Evolutionary conservation across 2,797 vertebrate species (phyloP).

Genomic region (Staurois parvus): DNA sequence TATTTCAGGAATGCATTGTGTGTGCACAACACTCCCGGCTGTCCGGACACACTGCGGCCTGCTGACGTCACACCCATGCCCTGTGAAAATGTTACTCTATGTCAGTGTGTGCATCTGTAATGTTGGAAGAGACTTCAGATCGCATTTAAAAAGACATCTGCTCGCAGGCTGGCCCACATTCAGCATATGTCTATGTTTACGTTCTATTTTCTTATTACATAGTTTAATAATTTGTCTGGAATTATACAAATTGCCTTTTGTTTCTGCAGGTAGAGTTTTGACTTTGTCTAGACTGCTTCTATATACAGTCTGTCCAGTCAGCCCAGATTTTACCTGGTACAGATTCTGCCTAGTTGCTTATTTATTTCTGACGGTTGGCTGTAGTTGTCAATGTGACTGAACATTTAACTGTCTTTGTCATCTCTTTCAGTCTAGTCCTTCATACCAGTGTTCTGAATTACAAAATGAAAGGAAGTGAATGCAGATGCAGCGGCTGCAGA

Average conservation of each 20-base stretch:
- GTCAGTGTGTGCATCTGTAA: neutral
- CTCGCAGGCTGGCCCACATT: neutral
- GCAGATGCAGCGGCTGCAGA: no score
- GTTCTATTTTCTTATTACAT: neutral
- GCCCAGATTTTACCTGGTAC: neutral
- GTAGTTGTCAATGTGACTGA: neutral
- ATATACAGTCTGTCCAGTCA: neutral
- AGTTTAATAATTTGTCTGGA: neutral
- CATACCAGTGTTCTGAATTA: no score
- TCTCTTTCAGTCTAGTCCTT: no score
- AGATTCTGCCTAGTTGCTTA: neutral
- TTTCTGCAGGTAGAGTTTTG: neutral
- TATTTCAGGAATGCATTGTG: constrained; percentile 58
- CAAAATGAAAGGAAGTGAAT: no score
- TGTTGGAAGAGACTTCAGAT: neutral
- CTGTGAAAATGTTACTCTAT: neutral
- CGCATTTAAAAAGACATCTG: neutral
- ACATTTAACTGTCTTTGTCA: neutral
- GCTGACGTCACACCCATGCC: constrained; percentile 3
- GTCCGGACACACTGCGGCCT: constrained; percentile 10
- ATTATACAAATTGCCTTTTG: neutral
- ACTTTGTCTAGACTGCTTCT: neutral
- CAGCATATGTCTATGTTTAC: neutral
- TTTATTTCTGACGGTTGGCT: neutral
- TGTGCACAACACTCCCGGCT: constrained; percentile 49